A percentile compares a stretch with the other conserved stretches of the same genome.
phyloP scores from a whole-genome alignment of 2,888 invertebrate genomes.

The Agrenia bidenticulata region DNA sequence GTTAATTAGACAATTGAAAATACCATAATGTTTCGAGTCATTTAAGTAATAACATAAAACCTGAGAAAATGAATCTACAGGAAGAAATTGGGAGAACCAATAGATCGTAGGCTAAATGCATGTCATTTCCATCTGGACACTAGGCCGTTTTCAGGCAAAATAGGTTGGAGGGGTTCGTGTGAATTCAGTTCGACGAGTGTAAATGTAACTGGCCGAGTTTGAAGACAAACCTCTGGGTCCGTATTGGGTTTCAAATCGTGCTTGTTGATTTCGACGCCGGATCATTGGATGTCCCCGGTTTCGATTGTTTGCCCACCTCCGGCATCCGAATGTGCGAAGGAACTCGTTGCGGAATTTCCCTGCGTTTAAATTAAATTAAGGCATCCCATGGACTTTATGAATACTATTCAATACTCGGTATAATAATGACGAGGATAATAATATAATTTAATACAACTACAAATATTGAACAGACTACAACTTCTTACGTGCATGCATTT shows the following conservation, averaged over 20 bases:
- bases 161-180: slow-evolving; percentile 36
- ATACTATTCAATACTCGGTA: too few species aligned
- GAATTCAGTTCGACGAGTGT: slow-evolving; percentile 35
- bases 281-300: slow-evolving; percentile 29
- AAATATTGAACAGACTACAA: too few species aligned
- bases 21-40: too few species aligned
- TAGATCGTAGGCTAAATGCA: not conserved
- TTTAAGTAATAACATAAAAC: too few species aligned
- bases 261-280: slow-evolving; percentile 24
- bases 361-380: slow-evolving; percentile 44
- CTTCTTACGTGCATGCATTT: too few species aligned
- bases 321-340: slow-evolving; percentile 56
- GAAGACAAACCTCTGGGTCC: slow-evolving; percentile 25
- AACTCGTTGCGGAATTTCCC: slow-evolving; percentile 60
- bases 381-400: not conserved
- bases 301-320: slow-evolving; percentile 45
- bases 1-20: too few species aligned
- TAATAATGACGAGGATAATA: too few species aligned
- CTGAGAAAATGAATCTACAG: too few species aligned
- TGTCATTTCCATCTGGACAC: slow-evolving; percentile 31
- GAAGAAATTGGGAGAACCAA: not conserved
- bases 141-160: slow-evolving; percentile 40
- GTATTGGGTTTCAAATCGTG: slow-evolving; percentile 17
- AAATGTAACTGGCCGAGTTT: slow-evolving; percentile 37
- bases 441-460: too few species aligned